Conservation (phyloP, 2,797 vertebrate genomes). For the Phataginus tricuspis region DNA sequence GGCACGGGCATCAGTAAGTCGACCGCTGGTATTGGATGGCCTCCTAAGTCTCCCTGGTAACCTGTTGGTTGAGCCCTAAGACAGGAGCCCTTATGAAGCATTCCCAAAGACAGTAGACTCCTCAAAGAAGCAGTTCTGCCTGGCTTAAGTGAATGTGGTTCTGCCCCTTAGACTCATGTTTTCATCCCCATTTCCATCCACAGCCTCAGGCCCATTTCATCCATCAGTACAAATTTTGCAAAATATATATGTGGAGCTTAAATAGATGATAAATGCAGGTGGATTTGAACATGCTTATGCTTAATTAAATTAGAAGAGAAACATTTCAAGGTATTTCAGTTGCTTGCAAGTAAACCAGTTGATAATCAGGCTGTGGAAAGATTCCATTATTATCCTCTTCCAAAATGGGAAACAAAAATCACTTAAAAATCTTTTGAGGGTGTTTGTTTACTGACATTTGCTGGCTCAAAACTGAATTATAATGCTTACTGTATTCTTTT, state of each 20-base stretch:
- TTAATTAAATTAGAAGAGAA: conserved; percentile 35
- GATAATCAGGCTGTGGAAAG: conserved; percentile 44
- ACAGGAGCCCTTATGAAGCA: not conserved
- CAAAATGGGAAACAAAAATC: conserved; percentile 42
- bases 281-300: conserved; percentile 33
- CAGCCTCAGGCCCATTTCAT: not conserved
- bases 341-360: not conserved
- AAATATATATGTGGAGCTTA: conserved; percentile 22
- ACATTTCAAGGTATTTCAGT: conserved; percentile 26
- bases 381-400: conserved; percentile 50
- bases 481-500: conserved; percentile 37
- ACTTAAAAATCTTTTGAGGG: conserved; percentile 46
- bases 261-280: conserved; percentile 10
- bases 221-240: not conserved
- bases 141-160: not conserved
- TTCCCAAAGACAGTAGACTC: not conserved
- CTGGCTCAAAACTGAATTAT: conserved; percentile 20
- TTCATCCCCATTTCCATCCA: not conserved
- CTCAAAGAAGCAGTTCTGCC: not conserved
- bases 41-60: not conserved
- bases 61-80: not conserved
- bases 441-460: conserved; percentile 66
- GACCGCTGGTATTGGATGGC: not conserved
- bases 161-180: not conserved
- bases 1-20: not conserved